Base-by-base conservation (phyloP, 2,797 vertebrate species). In the Tachyglossus aculeatus region DNA sequence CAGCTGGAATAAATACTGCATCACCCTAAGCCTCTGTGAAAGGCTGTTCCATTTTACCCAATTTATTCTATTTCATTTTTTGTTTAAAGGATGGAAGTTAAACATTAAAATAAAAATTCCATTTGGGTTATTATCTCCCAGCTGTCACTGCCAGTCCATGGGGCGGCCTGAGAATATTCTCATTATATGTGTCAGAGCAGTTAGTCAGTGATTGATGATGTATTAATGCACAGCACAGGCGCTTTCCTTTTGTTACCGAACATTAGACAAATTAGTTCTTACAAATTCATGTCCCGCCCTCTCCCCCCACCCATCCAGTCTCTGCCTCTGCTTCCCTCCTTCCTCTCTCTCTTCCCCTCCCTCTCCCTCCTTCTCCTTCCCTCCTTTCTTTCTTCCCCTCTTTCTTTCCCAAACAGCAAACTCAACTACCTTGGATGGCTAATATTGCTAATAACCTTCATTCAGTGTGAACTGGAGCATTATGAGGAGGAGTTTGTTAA, bases 221-320 rank as follows among this genome's bases (percentile, higher is more conserved):
- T 88, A 82, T 94, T 94, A 91, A 94, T 90, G 83, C 84, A 78
- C 24, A 40, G 78, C 70, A 70, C 83, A 90, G 84, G 83, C 74
- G 1, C 72, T 81, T 89, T 91, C 83, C 90, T 86, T 94, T 95
- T 95, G 94, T 92, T 94, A 86, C 84, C 10, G 51, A 90, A 90
- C 90, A 93, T 96, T 95, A 95, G 88, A 92, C 90, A 95, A 94
- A 97, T 97, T 92, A 94, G 90, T 86, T 81, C 86, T 92, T 90
- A 91, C 82, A 92, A 91, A 95, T 92, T 83, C 88, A 67, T 15
- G 1, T 74, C 77, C 80, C 80, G 33, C 77, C 72, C 75, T 75
- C 74, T 41, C 40, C 45, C n/a, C n/a, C 24, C 43, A 40, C 34
- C 51, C 29, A 4, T 16, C 31, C 7, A 0, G 40, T 53, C 56